Evolutionary conservation across 2,797 vertebrate genomes (phyloP).

Genomic region (Spinus olivaceus): DNA sequence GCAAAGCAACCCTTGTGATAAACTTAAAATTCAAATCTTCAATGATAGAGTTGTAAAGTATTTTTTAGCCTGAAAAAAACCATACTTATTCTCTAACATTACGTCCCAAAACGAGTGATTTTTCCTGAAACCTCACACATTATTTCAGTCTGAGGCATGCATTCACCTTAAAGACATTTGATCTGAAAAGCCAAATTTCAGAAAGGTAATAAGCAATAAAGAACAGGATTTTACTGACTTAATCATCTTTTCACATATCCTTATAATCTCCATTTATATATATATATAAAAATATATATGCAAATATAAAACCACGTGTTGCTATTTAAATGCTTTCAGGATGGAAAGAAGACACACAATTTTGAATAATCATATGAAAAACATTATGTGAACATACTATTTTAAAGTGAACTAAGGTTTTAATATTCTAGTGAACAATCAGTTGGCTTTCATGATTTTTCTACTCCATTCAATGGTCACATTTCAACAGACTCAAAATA

Average conservation of each 20-base stretch:
- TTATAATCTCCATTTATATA: background rate
- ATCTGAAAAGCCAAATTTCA: background rate
- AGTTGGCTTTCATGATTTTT: background rate
- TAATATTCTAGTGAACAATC: background rate
- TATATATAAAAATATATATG: background rate
- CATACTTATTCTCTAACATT: background rate
- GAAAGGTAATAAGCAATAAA: background rate
- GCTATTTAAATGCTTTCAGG: background rate
- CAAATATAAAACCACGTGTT: background rate
- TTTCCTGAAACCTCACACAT: background rate
- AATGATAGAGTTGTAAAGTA: rapidly evolving
- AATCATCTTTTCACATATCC: background rate
- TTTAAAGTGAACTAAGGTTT: background rate
- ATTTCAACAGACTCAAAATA: background rate
- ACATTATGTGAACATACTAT: background rate
- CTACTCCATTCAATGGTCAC: background rate
- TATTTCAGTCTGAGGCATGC: background rate
- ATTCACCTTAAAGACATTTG: background rate
- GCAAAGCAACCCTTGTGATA: background rate
- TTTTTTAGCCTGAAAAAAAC: background rate
- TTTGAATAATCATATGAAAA: background rate
- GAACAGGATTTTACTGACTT: background rate
- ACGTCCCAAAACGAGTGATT: background rate
- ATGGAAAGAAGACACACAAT: background rate
- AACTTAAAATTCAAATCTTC: background rate